Evolutionary conservation across 1,140 invertebrate genomes (phyloP), one percentile per base, ranked within the genome.

Genomic region (Psilanteris sp.): DNA sequence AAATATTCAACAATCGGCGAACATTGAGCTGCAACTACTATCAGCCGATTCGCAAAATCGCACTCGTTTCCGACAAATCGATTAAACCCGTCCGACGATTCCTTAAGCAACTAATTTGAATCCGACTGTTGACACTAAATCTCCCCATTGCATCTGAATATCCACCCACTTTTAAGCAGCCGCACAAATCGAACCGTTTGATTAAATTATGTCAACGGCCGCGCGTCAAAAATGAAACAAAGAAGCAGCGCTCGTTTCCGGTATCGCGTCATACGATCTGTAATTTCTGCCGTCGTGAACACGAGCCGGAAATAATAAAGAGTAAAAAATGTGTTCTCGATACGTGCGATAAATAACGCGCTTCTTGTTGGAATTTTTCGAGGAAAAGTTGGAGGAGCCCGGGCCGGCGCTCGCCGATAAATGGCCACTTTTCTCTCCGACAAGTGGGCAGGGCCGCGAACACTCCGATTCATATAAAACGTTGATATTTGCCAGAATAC

Each of bases 401-500:
- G 3, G 24, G n/a, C n/a, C 16, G 8, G 3, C 14, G n/a, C 32
- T 67, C 16, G 1, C 24, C 44, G 52, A 48, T 71, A 71, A 72
- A 57, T 43, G 37, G 22, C 34, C 41, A 67, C 29, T 67, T 55
- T 31, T 32, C 10, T 32, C 10, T 1, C 13, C 27, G 18, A 39
- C 34, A 67, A 67, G 46, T 44, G 29, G 48, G 46, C 18, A 14
- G 18, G 24, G 6, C 36, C 31, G 15, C 37, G 34, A 61, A 36
- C 37, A 26, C 43, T 57, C 43, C n/a, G 32, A 48, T 31, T 41
- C 48, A 3, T 27, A 48, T 46, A 39, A 57, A 39, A 20, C 46
- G 14, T 20, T 39, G 57, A 48, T 64, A 48, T 64, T 73, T 66
- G 41, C 52, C 34, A 36, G 31, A 50, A 50, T 29, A n/a, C n/a